These are phyloP conservation scores for Conomelus anceps DNA, from an alignment of 2,888 invertebrate species.

Conservation along the genomic window DNA sequence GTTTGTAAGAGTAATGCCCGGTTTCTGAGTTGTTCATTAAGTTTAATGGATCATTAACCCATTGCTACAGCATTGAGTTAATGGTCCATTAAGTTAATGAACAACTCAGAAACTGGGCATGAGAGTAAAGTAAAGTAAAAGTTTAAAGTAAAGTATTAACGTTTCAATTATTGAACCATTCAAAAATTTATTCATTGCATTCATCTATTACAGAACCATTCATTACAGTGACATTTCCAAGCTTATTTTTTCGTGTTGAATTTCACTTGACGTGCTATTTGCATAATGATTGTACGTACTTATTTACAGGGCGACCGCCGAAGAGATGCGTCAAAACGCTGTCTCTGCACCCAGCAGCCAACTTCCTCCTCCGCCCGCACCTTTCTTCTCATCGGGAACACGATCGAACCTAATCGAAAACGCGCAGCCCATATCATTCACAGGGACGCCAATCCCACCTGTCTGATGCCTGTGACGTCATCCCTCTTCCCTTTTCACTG, in stretches of 20 bases:
- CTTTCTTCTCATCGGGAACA: slow-evolving; percentile 50
- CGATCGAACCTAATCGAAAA: slow-evolving; percentile 69
- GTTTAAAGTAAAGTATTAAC: too few relatives aligned
- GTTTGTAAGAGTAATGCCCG: too few relatives aligned
- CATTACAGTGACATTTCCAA: neutral
- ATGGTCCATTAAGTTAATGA: too few relatives aligned
- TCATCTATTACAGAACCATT: neutral
- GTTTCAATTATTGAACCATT: too few relatives aligned
- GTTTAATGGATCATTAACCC: too few relatives aligned
- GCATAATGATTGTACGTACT: neutral
- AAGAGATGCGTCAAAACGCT: slow-evolving; percentile 63
- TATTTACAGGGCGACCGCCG: slow-evolving; percentile 61
- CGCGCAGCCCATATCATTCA: slow-evolving; percentile 72
- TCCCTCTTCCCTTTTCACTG: neutral
- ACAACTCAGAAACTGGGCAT: too few relatives aligned
- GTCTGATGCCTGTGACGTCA: slow-evolving; percentile 15
- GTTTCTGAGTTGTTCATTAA: too few relatives aligned
- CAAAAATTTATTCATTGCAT: too few relatives aligned
- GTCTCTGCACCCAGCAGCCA: slow-evolving; percentile 29
- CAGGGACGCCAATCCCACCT: slow-evolving; percentile 50
- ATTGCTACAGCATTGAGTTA: too few relatives aligned
- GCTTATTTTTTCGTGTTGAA: neutral
- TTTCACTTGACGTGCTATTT: neutral
- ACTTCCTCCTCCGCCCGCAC: slow-evolving; percentile 22
- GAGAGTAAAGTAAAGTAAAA: too few relatives aligned